phyloP scores from a whole-genome alignment of 2,888 invertebrate species.

The Hemaris fuciformis region DNA sequence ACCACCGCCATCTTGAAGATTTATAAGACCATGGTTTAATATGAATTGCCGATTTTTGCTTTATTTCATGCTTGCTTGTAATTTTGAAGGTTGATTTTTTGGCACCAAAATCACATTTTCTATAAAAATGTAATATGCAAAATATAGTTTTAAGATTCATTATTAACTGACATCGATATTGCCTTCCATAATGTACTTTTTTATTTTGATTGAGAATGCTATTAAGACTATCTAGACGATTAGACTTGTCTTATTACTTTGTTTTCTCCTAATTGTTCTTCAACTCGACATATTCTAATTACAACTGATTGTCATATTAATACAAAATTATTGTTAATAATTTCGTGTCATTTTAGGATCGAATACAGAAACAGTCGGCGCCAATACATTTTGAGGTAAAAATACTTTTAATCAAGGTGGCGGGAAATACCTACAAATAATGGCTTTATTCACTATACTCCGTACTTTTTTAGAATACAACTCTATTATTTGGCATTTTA shows the following conservation, averaged over 20 bases:
- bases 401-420: slow-evolving; percentile 30
- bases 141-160: no score
- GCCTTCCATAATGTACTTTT: no score
- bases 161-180: no score
- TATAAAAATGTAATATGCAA: no score
- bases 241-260: no score
- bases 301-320: neutral
- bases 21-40: neutral
- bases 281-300: no score
- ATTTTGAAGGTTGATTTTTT: no score
- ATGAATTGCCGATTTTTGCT: neutral
- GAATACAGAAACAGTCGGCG: slow-evolving; percentile 51
- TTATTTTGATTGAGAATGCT: no score
- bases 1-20: neutral
- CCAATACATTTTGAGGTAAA: slow-evolving; percentile 58
- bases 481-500: no score
- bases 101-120: no score
- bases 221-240: no score
- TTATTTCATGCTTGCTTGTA: neutral
- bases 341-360: slow-evolving; percentile 59
- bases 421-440: slow-evolving; percentile 21
- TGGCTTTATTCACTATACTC: neutral
- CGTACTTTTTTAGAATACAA: neutral
- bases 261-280: no score
- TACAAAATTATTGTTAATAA: slow-evolving; percentile 17